Conservation (phyloP, 1,140 invertebrate species). For the Ctenoplectra terminalis region DNA sequence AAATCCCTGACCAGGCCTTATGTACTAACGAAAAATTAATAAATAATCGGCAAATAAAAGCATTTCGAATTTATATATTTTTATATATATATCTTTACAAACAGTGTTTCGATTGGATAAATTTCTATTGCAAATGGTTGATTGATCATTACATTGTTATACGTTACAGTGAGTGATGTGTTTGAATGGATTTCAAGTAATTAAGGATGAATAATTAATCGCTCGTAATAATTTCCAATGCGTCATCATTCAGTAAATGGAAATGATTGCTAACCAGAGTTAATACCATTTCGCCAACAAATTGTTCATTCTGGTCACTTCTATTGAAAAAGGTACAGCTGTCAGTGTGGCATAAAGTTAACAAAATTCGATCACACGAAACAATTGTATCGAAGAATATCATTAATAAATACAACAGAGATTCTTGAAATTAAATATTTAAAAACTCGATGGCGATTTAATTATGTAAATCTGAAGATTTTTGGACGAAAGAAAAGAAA, state of each 20-base stretch:
- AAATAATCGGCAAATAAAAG: neutral
- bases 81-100: neutral
- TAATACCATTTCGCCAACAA: neutral
- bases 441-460: too few relatives aligned
- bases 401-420: too few relatives aligned
- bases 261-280: neutral
- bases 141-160: neutral
- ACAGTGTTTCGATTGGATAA: too few relatives aligned
- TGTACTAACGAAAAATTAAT: neutral
- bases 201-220: conserved; percentile 22
- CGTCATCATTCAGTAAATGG: neutral
- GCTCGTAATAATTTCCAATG: conserved; percentile 17
- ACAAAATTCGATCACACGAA: neutral
- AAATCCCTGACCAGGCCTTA: neutral
- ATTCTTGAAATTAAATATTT: too few relatives aligned
- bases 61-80: neutral
- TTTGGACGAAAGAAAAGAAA: too few relatives aligned
- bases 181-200: conserved; percentile 30
- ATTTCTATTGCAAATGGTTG: neutral
- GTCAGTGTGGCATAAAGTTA: neutral
- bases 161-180: neutral
- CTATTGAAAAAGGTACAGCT: neutral
- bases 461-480: too few relatives aligned
- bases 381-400: too few relatives aligned
- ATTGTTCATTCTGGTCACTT: neutral